These are phyloP conservation scores for Chromobotia macracanthus DNA, from an alignment of 2,797 vertebrate genomes.

Conservation along the genomic window DNA sequence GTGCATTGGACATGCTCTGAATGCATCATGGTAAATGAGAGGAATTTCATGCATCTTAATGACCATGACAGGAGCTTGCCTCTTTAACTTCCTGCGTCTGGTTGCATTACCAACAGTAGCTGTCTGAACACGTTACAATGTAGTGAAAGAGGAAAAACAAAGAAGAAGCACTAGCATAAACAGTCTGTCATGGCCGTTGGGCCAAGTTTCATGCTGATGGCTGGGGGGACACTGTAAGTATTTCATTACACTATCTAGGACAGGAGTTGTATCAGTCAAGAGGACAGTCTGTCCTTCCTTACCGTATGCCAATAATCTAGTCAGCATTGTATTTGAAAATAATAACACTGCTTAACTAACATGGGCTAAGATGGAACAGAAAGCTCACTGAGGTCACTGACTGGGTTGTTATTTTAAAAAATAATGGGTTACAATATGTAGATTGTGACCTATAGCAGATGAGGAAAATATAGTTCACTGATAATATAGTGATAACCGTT, in stretches of 20 bases:
- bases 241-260: constrained; percentile 6
- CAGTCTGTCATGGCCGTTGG: not conserved
- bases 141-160: constrained; percentile 42
- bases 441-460: not conserved
- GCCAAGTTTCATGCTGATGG: constrained; percentile 10
- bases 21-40: constrained; percentile 18
- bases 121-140: constrained; percentile 26
- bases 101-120: constrained; percentile 3
- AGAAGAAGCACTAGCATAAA: constrained; percentile 21
- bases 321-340: not conserved
- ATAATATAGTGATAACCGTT: not conserved
- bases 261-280: not conserved
- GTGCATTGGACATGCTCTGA: constrained; percentile 46
- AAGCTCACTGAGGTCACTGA: not conserved
- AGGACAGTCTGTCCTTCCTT: constrained; percentile 6
- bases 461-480: not conserved
- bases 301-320: constrained; percentile 6
- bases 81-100: not conserved
- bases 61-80: constrained; percentile 17
- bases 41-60: constrained; percentile 38
- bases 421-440: not conserved
- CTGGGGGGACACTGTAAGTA: constrained; percentile 7
- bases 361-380: not conserved
- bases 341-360: not conserved
- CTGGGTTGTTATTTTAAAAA: too few relatives aligned